Base-by-base conservation (phyloP, 2,797 vertebrate species). In the Sebastes diploproa region DNA sequence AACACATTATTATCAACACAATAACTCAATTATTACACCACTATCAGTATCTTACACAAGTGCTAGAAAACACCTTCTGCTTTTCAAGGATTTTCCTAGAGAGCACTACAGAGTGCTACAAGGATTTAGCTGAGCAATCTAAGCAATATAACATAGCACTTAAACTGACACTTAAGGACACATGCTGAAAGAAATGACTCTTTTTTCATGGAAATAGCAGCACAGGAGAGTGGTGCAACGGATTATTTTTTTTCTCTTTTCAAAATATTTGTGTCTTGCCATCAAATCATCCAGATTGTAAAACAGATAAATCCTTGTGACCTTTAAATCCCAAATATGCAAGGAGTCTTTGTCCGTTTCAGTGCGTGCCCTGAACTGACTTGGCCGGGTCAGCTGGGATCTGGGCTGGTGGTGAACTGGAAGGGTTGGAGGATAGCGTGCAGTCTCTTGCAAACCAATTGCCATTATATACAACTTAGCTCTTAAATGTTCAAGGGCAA, bases 201-300 rank as follows among this genome's bases (percentile, higher is more conserved):
- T 8, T 46, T 64, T 52, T 4, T 27, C 12, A 4, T 36, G 0
- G 59, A 83, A 46, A 67, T 27, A 16, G 29, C 50, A 70, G 13
- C 54, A 38, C 1, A 42, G 42, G 27, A 10, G 2, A 72, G 16
- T 36, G 29, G 22, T 58, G 42, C 20, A 73, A 65, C 27, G 9
- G 6, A 38, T 74, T 72, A 22, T 54, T 75, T 30, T 29, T 62
- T 62, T 32, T 46, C 5, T 46, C 7, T 62, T 75, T 76, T 74
- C 14, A 50, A 82, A 89, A 88, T 75, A 86, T 88, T 86, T 73
- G 32, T 71, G 38, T 89, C 71, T 88, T 77, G 42, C 77, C 77
- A 87, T 90, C 80, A 86, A 88, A 89, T 91, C 84, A 90, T 89
- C 69, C 85, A 83, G 71, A 90, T 82, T 88, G 80, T 72, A 34